phyloP scores from a whole-genome alignment of 2,797 vertebrate genomes.

The Periparus ater region DNA sequence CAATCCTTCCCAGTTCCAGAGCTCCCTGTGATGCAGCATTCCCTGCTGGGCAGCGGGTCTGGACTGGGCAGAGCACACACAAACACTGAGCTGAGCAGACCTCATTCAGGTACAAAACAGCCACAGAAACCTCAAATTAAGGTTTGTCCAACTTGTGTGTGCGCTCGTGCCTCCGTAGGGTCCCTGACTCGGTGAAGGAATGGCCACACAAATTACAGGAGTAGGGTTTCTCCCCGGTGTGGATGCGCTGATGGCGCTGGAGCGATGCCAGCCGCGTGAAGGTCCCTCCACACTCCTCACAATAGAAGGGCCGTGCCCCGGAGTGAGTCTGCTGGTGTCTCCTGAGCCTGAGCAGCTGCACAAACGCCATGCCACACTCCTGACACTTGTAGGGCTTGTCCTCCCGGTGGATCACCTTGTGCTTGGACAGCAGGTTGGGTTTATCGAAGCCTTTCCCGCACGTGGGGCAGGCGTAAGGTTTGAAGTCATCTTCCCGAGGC shows the following conservation, averaged over 20 bases:
- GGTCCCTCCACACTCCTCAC: constrained; percentile 8
- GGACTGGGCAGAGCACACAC: neutral
- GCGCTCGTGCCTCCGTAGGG: constrained; percentile 34
- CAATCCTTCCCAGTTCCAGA: neutral
- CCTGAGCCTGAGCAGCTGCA: constrained; percentile 60
- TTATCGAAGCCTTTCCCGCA: constrained; percentile 42
- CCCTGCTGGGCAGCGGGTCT: neutral
- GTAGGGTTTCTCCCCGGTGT: constrained; percentile 56
- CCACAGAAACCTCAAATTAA: neutral
- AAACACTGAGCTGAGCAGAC: neutral
- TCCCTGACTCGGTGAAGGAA: constrained; percentile 35
- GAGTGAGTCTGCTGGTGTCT: constrained; percentile 60
- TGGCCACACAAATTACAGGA: constrained; percentile 13
- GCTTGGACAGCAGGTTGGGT: constrained; percentile 64
- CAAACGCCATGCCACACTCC: constrained; percentile 49
- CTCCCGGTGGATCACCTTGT: constrained; percentile 52
- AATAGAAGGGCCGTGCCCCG: constrained; percentile 27
- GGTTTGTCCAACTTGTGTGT: constrained; percentile 17
- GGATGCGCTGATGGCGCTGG: constrained; percentile 46
- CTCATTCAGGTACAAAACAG: neutral
- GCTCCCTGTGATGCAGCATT: neutral
- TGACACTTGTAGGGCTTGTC: constrained; percentile 60
- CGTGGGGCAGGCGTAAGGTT: neutral
- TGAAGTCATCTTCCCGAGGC: neutral
- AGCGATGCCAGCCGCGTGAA: constrained; percentile 33